Base-by-base conservation (phyloP, 2,113 vertebrate species). In the Tetraodon nigroviridis region DNA sequence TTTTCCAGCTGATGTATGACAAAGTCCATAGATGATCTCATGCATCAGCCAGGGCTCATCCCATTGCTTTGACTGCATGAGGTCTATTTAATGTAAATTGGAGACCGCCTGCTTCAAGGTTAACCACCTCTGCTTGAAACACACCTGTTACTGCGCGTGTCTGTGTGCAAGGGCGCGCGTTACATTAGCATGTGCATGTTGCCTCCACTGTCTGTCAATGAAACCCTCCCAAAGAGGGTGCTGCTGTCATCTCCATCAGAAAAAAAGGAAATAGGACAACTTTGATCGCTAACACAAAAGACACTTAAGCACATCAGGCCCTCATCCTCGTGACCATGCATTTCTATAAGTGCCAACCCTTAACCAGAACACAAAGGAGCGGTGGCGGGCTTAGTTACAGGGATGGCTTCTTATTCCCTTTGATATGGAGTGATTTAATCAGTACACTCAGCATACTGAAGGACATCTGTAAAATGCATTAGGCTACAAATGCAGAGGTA, bases 341-440 rank as follows among this genome's bases (percentile, higher is more conserved):
- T 74, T 62, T 51, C 58, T 76, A 66, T 70, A 71, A 83, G 59
- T 51, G 78, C 67, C 73, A 73, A 62, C 71, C 73, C 71, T 70
- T 77, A 82, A 79, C 69, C 68, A 68, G 58, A 81, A 68, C 72
- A 76, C 73, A 76, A 53, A 55, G 47, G 12, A 64, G 62, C 50
- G 52, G 64, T 21, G 63, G 55, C 74, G 42, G 61, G 68, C 65
- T 79, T 64, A 53, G 74, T 66, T 65, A 61, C 64, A 67, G 58
- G 58, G 71, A 71, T 58, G 60, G 69, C 70, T 71, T 59, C 61
- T 53, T 10, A 22, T 73, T 78, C 58, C 21, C 63, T 80, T 81
- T 74, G 63, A 79, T 81, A 77, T 79, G 67, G 69, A 78, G 76
- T 83, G 79, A 88, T 86, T 84, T 81, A 76, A 85, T 88, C 85